Conservation (phyloP, 2,113 vertebrate genomes). For the Oreochromis tanganicae region DNA sequence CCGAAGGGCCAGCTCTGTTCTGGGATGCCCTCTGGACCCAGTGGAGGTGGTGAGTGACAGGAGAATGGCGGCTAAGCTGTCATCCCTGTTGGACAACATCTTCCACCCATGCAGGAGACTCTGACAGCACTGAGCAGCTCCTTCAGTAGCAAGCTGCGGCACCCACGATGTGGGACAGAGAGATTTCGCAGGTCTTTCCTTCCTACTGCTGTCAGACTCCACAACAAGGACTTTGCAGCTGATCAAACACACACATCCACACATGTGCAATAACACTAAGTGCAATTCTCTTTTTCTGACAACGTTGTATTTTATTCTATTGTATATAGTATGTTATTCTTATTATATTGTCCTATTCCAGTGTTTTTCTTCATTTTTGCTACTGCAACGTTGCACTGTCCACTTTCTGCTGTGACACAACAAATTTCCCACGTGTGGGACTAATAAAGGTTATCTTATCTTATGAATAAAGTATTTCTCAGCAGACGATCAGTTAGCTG, state of each 20-base stretch:
- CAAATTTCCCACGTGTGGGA: background rate
- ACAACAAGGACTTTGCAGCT: too few relatives aligned
- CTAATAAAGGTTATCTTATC: background rate
- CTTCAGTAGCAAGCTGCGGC: too few relatives aligned
- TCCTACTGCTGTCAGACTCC: too few relatives aligned
- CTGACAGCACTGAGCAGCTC: too few relatives aligned
- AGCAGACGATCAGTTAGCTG: background rate
- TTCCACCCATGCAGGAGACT: too few relatives aligned
- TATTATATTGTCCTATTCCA: background rate
- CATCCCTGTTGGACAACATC: background rate
- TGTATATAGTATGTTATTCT: background rate
- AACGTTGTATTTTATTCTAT: background rate
- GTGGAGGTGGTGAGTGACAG: background rate
- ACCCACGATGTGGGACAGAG: too few relatives aligned
- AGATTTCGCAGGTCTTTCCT: too few relatives aligned
- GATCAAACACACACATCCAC: too few relatives aligned
- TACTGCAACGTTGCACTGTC: background rate
- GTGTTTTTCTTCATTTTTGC: background rate
- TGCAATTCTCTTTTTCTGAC: background rate
- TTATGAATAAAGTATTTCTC: background rate
- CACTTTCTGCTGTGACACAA: background rate
- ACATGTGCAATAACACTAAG: background rate
- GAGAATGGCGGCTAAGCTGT: background rate
- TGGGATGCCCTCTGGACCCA: background rate
- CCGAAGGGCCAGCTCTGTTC: background rate